Conservation (phyloP, 2,113 vertebrate genomes). For the Callipepla californica region DNA sequence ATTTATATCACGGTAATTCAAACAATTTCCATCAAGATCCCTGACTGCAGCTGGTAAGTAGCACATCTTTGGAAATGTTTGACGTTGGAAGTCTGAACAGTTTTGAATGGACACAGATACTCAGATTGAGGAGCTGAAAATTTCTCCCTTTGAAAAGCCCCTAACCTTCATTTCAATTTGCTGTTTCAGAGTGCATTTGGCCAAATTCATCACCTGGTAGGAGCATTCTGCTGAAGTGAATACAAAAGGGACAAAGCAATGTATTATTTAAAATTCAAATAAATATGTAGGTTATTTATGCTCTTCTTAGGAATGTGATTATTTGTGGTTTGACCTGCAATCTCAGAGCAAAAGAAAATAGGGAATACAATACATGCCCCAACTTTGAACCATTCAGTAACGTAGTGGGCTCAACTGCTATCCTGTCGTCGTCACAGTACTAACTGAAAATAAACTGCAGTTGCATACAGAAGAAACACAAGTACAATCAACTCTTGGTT, state of each 20-base stretch:
- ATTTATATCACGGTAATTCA: neutral
- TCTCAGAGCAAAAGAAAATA: neutral
- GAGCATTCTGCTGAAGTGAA: neutral
- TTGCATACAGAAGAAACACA: neutral
- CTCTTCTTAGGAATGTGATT: neutral
- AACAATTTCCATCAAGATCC: neutral
- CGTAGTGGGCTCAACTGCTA: neutral
- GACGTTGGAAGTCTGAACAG: neutral
- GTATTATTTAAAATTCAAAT: neutral
- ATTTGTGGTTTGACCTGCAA: neutral
- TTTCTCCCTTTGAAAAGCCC: neutral
- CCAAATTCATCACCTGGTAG: neutral
- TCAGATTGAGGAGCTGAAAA: neutral
- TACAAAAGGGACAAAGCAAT: neutral
- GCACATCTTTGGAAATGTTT: neutral
- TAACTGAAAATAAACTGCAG: neutral
- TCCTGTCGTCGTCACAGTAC: neutral
- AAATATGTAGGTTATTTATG: neutral
- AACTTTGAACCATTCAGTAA: neutral
- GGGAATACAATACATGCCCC: neutral
- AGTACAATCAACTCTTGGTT: neutral
- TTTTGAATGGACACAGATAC: constrained; percentile 54
- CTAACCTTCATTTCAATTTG: neutral
- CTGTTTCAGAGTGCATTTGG: neutral
- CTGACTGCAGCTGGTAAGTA: neutral